Conservation (phyloP, 2,797 vertebrate species). For the Rhinella marina region DNA sequence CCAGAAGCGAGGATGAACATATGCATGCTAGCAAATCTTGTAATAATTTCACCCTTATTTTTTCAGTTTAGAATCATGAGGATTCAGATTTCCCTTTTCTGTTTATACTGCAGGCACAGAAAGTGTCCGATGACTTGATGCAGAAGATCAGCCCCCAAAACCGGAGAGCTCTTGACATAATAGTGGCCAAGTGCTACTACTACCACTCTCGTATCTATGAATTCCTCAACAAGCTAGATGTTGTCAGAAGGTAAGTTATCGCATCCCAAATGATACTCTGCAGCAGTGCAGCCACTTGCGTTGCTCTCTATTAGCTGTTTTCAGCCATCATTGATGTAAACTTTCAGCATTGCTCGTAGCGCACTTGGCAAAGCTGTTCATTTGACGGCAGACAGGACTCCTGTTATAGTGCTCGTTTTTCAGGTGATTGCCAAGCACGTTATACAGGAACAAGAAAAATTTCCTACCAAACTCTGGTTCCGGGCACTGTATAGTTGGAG, state of each 20-base stretch:
- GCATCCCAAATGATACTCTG: neutral
- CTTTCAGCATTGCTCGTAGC: too few relatives aligned
- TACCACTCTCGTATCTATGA: conserved; percentile 94
- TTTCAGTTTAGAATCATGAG: neutral
- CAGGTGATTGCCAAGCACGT: too few relatives aligned
- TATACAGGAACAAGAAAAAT: too few relatives aligned
- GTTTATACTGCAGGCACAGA: conserved; percentile 82
- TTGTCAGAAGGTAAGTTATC: conserved; percentile 79
- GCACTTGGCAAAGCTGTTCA: too few relatives aligned
- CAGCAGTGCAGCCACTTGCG: neutral
- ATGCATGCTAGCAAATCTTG: too few relatives aligned
- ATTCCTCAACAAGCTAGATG: conserved; percentile 89
- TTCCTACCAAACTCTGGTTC: too few relatives aligned
- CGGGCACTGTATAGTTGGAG: too few relatives aligned
- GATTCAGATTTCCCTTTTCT: neutral
- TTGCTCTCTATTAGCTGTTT: neutral
- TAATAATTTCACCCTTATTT: neutral
- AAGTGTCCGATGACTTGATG: conserved; percentile 91
- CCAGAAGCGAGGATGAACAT: neutral
- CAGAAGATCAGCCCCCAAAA: conserved; percentile 95
- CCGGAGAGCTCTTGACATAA: conserved; percentile 90
- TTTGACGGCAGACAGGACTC: too few relatives aligned
- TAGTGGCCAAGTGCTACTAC: conserved; percentile 96
- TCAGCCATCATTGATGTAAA: neutral
- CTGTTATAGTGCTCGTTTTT: too few relatives aligned